Evolutionary conservation across 2,113 vertebrate genomes (phyloP).

Genomic region (Equus quagga): DNA sequence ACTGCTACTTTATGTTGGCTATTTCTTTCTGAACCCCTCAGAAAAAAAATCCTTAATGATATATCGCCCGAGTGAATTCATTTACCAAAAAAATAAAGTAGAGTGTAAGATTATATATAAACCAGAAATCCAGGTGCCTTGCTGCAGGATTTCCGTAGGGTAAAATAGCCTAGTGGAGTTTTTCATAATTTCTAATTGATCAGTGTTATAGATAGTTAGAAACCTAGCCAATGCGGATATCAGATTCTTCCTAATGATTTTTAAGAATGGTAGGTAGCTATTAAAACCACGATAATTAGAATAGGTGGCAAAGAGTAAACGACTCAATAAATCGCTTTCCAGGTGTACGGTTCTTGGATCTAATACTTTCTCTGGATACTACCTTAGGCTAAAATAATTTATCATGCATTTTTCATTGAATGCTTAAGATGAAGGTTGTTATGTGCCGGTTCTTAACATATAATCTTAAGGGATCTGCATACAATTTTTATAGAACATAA

Average conservation of each 20-base stretch:
- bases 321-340: neutral
- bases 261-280: neutral
- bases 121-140: neutral
- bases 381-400: slow-evolving; percentile 3
- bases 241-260: neutral
- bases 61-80: slow-evolving; percentile 42
- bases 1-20: slow-evolving; percentile 58
- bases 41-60: slow-evolving; percentile 44
- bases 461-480: neutral
- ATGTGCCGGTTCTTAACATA: neutral
- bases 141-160: slow-evolving; percentile 11
- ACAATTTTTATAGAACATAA: neutral
- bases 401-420: neutral
- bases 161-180: neutral
- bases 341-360: neutral
- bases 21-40: slow-evolving; percentile 34
- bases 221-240: neutral
- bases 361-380: neutral
- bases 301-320: neutral
- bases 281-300: slow-evolving; percentile 1
- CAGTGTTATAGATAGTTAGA: neutral
- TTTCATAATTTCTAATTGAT: slow-evolving; percentile 1
- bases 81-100: neutral
- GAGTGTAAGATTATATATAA: slow-evolving; percentile 11
- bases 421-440: neutral